Evolutionary conservation across 2,888 invertebrate genomes (phyloP).

Genomic region (Pseudococcus longispinus): DNA sequence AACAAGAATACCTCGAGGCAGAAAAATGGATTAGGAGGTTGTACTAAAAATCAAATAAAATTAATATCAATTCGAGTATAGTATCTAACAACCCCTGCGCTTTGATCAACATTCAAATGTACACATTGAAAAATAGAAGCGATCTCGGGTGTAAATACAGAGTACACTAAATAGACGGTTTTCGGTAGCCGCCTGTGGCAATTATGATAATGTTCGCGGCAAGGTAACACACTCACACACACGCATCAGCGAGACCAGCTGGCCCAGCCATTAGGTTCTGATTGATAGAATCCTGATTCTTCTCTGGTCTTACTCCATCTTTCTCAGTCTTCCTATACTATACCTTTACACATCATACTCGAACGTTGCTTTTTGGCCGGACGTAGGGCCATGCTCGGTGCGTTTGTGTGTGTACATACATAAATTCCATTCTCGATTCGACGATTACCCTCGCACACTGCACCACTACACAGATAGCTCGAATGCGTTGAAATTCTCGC

Average conservation of each 20-base stretch:
- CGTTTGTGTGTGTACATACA: background rate
- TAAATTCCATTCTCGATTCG: conserved; percentile 30
- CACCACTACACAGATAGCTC: background rate
- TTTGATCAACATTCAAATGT: background rate
- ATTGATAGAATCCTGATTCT: conserved; percentile 54
- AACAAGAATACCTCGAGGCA: background rate
- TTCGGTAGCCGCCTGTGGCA: conserved; percentile 53
- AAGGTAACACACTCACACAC: conserved; percentile 15
- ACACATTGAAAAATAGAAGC: background rate
- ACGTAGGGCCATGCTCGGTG: background rate
- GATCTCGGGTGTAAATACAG: background rate
- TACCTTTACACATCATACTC: background rate
- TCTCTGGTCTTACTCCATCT: background rate
- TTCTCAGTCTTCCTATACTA: background rate
- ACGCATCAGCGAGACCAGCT: conserved; percentile 20
- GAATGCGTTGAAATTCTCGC: conserved; percentile 35
- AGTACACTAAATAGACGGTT: conserved; percentile 10
- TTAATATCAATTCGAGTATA: background rate
- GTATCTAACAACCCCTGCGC: conserved; percentile 21
- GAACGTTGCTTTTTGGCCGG: conserved; percentile 5
- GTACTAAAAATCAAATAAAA: background rate
- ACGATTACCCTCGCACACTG: background rate
- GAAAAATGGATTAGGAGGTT: background rate
- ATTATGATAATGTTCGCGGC: conserved; percentile 51
- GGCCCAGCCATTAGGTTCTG: conserved; percentile 49